Base-by-base conservation (phyloP, 2,113 vertebrate genomes). In the Cacatua alba region DNA sequence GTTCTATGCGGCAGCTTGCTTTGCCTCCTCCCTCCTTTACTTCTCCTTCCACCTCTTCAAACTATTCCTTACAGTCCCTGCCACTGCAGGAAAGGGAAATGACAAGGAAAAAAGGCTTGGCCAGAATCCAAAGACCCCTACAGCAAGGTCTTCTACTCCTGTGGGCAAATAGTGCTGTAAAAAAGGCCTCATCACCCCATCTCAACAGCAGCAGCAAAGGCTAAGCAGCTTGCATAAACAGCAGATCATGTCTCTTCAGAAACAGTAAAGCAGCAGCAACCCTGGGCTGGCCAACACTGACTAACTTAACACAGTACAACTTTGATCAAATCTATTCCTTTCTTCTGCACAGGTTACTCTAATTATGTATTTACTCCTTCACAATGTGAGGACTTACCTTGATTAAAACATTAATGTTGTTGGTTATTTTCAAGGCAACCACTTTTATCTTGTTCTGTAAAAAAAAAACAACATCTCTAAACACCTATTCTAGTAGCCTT, bases 381-480 rank as follows among this genome's bases (percentile, higher is more conserved):
- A 44, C 39, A 48, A 71, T 8, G 6, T 11, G 62, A 85, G 28
- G 18, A 77, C 96, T 97, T 97, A 99, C 99, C 99, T 99, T 99
- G 96, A 99, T 99, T 96, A 99, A 98, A 97, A 99, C 98, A 72
- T 99, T 99, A 91, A 99, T 99, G 97, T 99, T 99, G 97, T 99
- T 99, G 68, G 99, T 99, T 98, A 99, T 99, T 98, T 99, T 99
- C 95, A 99, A 97, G 78, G 99, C 99, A 96, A 99, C 99, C 79
- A 99, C 99, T 98, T 99, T 99, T 92, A 99, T 99, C 98, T 99
- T 99, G 97, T 99, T 99, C 99, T 99, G 97, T 43, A 90, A 97
- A 96, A 81, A 52, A 53, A 33, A 86, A 84, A 4, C 10, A 60
- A 86, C 29, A 95, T 1, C 1, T 39, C 62, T 92, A 82, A 97